Evolutionary conservation across 2,888 invertebrate genomes (phyloP), one percentile per base, ranked within the genome.

Genomic region (Mystacides longicornis): DNA sequence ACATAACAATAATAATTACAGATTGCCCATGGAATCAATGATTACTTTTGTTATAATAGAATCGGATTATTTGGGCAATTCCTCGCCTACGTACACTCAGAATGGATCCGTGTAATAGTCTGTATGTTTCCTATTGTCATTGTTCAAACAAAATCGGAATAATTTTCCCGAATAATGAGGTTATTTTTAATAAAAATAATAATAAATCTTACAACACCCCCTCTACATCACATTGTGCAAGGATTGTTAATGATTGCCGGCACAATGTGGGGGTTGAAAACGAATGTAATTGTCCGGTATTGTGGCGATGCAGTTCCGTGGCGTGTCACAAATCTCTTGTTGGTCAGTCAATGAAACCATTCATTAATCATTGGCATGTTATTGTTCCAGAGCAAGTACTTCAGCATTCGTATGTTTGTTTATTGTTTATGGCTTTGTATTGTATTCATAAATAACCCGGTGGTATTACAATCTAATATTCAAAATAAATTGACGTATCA

Each of bases 341-440:
- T 31, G 56, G 59, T 59, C 59, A 56, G 59, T 56, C 56, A 56
- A 51, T 52, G 56, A 59, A 54, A 56, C 52, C 59, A 56, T 59
- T 56, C 51, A 59, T 59, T 56, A 59, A 56, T 42, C 42, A 42
- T 7, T 4, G 20, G 51, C 54, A 53, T 59, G 16, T 16, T 43
- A 21, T 23, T 48, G 19, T 45, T 45, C 45, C 45, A 14, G 16
- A 37, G 5, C n/a, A n/a, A n/a, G n/a, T n/a, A n/a, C n/a, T n/a
- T n/a, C n/a, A n/a, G 37, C 37, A 37, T 7, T 37, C 37, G 14
- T 14, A 37, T n/a, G n/a, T n/a, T 37, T 37, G 37, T 37, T 14
- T 14, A 14, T 37, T 4, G 37, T 37, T 37, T 37, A n/a, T 37
- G n/a, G 3, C 16, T 37, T 27, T 27, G 27, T 27, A 27, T 27